phyloP scores from a whole-genome alignment of 2,888 invertebrate genomes.

The Eilema caniola region DNA sequence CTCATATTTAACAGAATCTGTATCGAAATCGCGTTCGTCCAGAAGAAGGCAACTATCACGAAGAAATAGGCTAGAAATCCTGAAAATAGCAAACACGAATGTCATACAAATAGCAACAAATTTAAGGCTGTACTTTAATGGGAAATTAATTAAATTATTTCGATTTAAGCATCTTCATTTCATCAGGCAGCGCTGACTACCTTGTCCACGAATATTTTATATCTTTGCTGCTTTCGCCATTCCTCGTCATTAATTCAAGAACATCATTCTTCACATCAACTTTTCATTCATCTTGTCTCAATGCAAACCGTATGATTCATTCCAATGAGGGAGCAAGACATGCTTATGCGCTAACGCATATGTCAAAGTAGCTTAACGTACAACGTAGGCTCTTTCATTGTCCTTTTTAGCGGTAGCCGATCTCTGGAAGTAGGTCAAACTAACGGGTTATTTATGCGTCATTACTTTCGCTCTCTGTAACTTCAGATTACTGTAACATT shows the following conservation, averaged over 20 bases:
- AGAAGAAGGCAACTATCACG: slow-evolving; percentile 88
- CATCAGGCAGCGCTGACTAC: too few relatives aligned
- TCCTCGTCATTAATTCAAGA: neutral
- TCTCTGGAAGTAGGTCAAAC: neutral
- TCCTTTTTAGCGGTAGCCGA: neutral
- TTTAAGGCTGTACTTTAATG: too few relatives aligned
- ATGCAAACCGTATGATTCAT: neutral
- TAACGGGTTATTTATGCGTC: neutral
- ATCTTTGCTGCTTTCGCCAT: neutral
- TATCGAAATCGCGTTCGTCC: slow-evolving; percentile 89
- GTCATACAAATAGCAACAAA: too few relatives aligned
- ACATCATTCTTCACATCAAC: neutral
- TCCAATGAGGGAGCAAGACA: neutral
- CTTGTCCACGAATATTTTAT: too few relatives aligned
- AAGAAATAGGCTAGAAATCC: slow-evolving; percentile 87
- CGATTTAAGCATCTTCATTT: too few relatives aligned
- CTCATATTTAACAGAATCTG: slow-evolving; percentile 88
- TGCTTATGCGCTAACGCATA: neutral
- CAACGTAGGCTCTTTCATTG: neutral
- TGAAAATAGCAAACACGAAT: slow-evolving; percentile 57
- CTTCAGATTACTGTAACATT: neutral
- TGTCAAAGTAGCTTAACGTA: neutral
- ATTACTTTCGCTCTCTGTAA: neutral
- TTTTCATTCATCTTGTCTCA: neutral
- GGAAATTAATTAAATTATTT: too few relatives aligned